These are phyloP conservation scores for Porites lobata DNA, from an alignment of 92 coral and sea anemone species.

Conservation along the genomic window DNA sequence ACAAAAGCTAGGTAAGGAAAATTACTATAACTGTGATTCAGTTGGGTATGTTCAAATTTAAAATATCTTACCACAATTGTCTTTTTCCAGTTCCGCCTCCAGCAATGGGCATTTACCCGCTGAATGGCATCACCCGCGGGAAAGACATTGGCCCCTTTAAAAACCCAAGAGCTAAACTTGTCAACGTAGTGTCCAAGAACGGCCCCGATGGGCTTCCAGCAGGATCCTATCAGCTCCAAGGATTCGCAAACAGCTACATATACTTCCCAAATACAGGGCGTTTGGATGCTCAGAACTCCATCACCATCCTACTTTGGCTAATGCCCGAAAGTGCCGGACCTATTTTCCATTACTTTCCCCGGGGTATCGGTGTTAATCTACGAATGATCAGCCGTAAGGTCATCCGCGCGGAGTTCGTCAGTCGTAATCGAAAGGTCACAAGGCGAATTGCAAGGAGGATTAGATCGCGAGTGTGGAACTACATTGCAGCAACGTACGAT, in stretches of 20 bases:
- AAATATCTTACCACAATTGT: not conserved
- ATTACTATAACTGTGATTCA: not conserved
- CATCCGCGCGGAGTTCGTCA: slow-evolving; percentile 68
- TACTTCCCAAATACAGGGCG: slow-evolving; percentile 68
- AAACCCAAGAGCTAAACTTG: slow-evolving; percentile 70
- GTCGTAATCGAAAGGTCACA: slow-evolving; percentile 45
- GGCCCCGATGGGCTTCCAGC: slow-evolving; percentile 83
- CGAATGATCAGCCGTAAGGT: slow-evolving; percentile 64
- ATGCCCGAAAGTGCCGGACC: slow-evolving; percentile 81
- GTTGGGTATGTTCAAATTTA: too few relatives aligned
- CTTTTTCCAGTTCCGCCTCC: slow-evolving; percentile 63
- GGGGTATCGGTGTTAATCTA: slow-evolving; percentile 72
- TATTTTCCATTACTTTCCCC: slow-evolving; percentile 68
- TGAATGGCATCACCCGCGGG: slow-evolving; percentile 72
- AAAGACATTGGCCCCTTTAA: slow-evolving; percentile 70
- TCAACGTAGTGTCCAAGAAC: slow-evolving; percentile 55
- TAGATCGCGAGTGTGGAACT: slow-evolving; percentile 73
- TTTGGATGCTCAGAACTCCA: slow-evolving; percentile 67
- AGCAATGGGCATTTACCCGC: slow-evolving; percentile 80
- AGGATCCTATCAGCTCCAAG: slow-evolving; percentile 74
- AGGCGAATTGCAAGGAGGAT: slow-evolving; percentile 51
- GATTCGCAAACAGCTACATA: slow-evolving; percentile 74
- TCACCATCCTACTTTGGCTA: slow-evolving; percentile 71
- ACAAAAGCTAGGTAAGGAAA: slow-evolving; percentile 36
- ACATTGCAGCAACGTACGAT: slow-evolving; percentile 79